Base-by-base conservation (phyloP, 2,888 invertebrate genomes). In the Cheilosia vulpina region DNA sequence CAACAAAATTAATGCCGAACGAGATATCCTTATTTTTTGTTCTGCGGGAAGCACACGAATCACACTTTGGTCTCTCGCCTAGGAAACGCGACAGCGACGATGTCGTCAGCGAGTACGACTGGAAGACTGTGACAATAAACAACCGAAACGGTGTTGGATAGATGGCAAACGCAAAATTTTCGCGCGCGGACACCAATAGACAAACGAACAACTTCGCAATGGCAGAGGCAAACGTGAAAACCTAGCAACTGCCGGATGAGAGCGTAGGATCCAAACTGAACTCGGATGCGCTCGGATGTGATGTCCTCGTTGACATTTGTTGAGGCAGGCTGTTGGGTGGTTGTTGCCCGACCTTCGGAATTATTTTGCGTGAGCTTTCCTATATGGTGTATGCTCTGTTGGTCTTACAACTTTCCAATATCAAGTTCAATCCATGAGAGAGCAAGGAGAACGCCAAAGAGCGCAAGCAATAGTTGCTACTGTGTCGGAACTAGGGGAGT, bases 231-330 rank as follows among this genome's bases (percentile, higher is more conserved):
- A 79, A 80, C 57, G 50, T 62, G 38, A 65, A 52, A 69, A 72
- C 72, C 85, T 75, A 81, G 66, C 76, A 85, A 85, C 85, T 77
- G 66, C 45, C 72, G 72, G 77, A 80, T 72, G 72, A 41, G 85
- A 85, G 85, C 76, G 85, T 81, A 80, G 76, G 53, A 77, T 80
- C 66, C 68, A 80, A 85, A 85, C 85, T 85, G 85, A 85, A 76
- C 63, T 85, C 57, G 52, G 80, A 85, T 85, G 68, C 68, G 76
- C 68, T 72, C n/a, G n/a, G 55, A 68, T 72, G 55, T 41, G 71
- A 85, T 68, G 72, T 85, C 80, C 66, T 82, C 45, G 75, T 47
- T 38, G 66, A 65, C 60, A 45, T 80, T 84, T 84, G 65, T 84
- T 84, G 84, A 84, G 79, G 80, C 85, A 80, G 80, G 76, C 79